These are phyloP conservation scores for Willowsia nigromaculata DNA, from an alignment of 2,888 invertebrate species.

Conservation along the genomic window DNA sequence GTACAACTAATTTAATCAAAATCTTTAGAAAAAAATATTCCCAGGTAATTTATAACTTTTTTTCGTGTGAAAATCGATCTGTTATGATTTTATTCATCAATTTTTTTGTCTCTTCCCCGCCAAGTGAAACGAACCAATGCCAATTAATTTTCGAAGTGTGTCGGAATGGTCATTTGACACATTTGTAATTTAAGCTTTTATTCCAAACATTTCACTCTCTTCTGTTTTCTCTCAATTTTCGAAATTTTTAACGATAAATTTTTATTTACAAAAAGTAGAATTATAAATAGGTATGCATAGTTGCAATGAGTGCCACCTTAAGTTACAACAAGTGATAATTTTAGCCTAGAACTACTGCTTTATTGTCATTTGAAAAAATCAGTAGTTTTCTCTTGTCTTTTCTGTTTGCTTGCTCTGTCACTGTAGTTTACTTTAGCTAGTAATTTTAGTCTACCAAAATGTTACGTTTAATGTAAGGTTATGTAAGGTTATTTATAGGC, in stretches of 20 bases:
- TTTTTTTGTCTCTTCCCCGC: neutral
- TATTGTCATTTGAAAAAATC: neutral
- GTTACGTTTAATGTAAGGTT: neutral
- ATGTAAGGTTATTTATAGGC: neutral
- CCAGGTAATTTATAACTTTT: conserved; percentile 27
- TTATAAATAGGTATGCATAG: neutral
- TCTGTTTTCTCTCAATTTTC: too few relatives aligned
- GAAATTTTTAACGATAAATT: too few relatives aligned
- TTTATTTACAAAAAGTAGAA: neutral
- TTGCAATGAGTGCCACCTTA: conserved; percentile 66
- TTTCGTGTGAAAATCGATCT: too few relatives aligned
- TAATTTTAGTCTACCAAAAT: neutral
- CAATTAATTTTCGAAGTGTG: conserved; percentile 14
- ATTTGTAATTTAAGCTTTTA: too few relatives aligned
- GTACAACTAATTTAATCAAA: too few relatives aligned
- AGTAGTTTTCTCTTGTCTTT: neutral
- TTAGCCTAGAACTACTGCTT: neutral
- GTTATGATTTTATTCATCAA: neutral
- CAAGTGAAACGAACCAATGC: conserved; percentile 43
- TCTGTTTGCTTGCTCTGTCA: neutral
- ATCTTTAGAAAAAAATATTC: neutral
- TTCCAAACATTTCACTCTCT: too few relatives aligned
- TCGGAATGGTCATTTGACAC: too few relatives aligned
- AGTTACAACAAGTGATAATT: conserved; percentile 21
- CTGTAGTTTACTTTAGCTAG: neutral